Percentiles rank a stretch among this genome's conserved stretches.
These are phyloP conservation scores for Ammodytes marinus DNA, from an alignment of 2,113 vertebrate species.

Conservation along the genomic window DNA sequence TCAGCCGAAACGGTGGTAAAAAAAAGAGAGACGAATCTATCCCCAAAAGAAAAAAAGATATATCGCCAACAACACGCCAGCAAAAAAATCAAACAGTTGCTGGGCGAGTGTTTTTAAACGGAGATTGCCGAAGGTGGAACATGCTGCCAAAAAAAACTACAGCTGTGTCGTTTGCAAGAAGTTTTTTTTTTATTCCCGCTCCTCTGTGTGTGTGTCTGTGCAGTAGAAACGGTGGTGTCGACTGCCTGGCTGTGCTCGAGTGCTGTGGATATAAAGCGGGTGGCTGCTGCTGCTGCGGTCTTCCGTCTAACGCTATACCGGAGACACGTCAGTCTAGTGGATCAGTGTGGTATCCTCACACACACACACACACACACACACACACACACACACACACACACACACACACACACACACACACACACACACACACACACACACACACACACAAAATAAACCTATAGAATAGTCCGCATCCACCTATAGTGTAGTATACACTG, in stretches of 20 bases:
- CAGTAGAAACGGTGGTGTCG: slow-evolving; percentile 48
- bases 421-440: slow-evolving; percentile 43
- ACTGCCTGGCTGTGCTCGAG: slow-evolving; percentile 62
- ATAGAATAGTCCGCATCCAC: slow-evolving; percentile 27
- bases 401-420: slow-evolving; percentile 52
- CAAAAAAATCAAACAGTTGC: slow-evolving; percentile 69
- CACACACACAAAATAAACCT: slow-evolving; percentile 16
- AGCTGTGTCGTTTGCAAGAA: slow-evolving; percentile 41
- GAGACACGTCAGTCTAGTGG: slow-evolving; percentile 76
- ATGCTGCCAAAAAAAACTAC: slow-evolving; percentile 72
- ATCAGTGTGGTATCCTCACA: slow-evolving; percentile 58
- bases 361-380: slow-evolving; percentile 37
- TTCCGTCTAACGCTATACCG: slow-evolving; percentile 62
- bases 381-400: slow-evolving; percentile 37
- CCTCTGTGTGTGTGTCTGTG: slow-evolving; percentile 36
- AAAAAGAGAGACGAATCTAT: slow-evolving; percentile 36
- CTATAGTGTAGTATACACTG: background rate
- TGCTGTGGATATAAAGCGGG: slow-evolving; percentile 58
- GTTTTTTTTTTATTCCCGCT: slow-evolving; percentile 33
- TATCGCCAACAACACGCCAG: slow-evolving; percentile 40
- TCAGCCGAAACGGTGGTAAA: slow-evolving; percentile 55
- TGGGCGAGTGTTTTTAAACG: slow-evolving; percentile 49
- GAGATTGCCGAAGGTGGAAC: slow-evolving; percentile 66
- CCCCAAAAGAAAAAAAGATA: slow-evolving; percentile 19
- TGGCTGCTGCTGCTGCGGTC: slow-evolving; percentile 44